Evolutionary conservation across 2,113 vertebrate genomes (phyloP).

Genomic region (Grammomys dolichurus): DNA sequence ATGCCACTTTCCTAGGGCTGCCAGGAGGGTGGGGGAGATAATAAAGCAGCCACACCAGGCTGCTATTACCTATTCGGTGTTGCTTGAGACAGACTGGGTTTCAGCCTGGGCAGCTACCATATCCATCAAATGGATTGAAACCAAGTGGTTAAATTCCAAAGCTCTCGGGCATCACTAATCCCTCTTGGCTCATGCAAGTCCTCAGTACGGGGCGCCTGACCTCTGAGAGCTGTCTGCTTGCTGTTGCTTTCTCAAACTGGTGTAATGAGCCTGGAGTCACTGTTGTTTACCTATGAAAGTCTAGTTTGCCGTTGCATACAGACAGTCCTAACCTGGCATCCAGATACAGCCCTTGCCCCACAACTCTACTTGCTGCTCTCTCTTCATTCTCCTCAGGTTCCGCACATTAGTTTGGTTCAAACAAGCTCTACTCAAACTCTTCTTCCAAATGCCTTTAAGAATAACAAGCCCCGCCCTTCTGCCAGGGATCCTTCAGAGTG

Average conservation of each 20-base stretch:
- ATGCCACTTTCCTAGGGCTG: background rate
- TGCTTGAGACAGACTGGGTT: background rate
- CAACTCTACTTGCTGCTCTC: background rate
- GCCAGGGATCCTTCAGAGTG: constrained; percentile 40
- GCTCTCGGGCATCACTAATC: background rate
- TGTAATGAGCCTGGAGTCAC: background rate
- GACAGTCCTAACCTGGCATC: background rate
- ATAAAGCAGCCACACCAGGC: background rate
- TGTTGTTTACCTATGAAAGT: background rate
- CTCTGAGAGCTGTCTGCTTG: background rate
- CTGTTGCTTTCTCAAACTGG: background rate
- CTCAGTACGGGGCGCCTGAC: background rate
- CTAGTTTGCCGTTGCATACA: background rate
- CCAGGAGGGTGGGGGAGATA: background rate
- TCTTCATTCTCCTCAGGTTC: background rate
- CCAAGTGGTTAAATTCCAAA: background rate
- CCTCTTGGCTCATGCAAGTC: background rate
- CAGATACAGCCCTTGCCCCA: background rate
- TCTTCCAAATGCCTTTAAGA: constrained; percentile 3
- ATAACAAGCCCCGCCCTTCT: background rate
- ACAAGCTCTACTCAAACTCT: background rate
- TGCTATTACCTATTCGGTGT: background rate
- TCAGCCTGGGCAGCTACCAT: background rate
- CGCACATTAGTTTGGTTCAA: background rate
- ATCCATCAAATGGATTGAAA: background rate